These are phyloP conservation scores for Thymelicus sylvestris DNA, from an alignment of 2,888 invertebrate species.

Conservation along the genomic window DNA sequence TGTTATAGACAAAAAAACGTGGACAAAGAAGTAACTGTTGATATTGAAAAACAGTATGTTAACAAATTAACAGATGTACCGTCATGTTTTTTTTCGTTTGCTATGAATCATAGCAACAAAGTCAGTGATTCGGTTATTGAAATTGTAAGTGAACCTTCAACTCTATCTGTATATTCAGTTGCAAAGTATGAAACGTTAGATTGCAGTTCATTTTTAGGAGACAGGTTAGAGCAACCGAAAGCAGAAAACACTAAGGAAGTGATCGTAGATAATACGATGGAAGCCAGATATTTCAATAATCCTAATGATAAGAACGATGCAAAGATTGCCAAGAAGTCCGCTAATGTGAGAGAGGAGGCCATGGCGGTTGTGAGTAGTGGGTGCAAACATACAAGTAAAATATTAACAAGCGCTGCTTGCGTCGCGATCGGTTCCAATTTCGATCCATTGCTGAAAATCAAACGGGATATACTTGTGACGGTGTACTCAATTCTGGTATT, in stretches of 20 bases:
- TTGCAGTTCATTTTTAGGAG: slow-evolving; percentile 46
- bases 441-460: slow-evolving; percentile 66
- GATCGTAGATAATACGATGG: slow-evolving; percentile 33
- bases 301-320: slow-evolving; percentile 34
- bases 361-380: not conserved
- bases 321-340: slow-evolving; percentile 11
- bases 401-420: not conserved
- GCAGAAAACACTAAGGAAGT: slow-evolving; percentile 21
- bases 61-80: slow-evolving; percentile 60
- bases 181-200: slow-evolving; percentile 49
- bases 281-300: slow-evolving; percentile 14
- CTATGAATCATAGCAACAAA: slow-evolving; percentile 51
- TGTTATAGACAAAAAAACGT: slow-evolving; percentile 44
- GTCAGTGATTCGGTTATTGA: slow-evolving; percentile 53
- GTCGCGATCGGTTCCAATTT: not conserved
- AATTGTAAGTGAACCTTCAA: slow-evolving; percentile 55
- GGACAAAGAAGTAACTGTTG: slow-evolving; percentile 65
- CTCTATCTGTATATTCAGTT: slow-evolving; percentile 53
- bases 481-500: slow-evolving; percentile 74
- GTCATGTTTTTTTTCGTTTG: slow-evolving; percentile 52
- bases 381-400: not conserved
- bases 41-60: slow-evolving; percentile 50
- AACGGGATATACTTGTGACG: slow-evolving; percentile 73
- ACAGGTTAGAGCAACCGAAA: slow-evolving; percentile 48
- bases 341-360: not conserved